Base-by-base conservation (phyloP, 2,797 vertebrate species). In the Aplochiton taeniatus region DNA sequence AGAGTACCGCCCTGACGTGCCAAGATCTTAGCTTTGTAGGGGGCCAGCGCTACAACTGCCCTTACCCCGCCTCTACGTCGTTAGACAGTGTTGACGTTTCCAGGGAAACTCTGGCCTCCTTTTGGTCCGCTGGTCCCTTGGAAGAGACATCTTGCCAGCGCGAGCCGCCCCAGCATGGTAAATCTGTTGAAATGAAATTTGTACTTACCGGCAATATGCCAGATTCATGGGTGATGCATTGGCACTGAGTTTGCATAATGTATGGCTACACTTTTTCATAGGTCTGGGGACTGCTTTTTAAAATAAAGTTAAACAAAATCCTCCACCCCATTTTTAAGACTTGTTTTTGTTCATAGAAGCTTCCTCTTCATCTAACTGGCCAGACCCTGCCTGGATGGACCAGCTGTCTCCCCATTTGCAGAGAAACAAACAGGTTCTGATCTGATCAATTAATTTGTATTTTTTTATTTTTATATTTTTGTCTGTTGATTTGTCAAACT, bases 341-440 rank as follows among this genome's bases (percentile, higher is more conserved):
- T 31, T 31, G 31, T 31, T 73, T 6, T 71, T 44, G 68, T 57
- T 8, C 64, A 48, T 64, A 93, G 93, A 85, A 7, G 74, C 61
- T 1, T 63, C 82, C 46, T 60, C 73, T 73, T 58, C 69, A 65
- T 72, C 72, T 11, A 78, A 73, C 52, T 80, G 76, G 65, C 85
- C 89, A 8, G 77, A 82, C 0, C 79, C 76, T 45, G 79, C 71
- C 1, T 94, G 94, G 92, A 86, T 84, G 1, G 85, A 93, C 45
- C 90, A 92, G 59, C 84, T 97, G 4, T 95, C 93, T 3, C 95
- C 94, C 57, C 95, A 98, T 72, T 92, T 98, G 14, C 94, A 95
- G 79, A 91, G 91, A 75, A 98, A 99, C 81, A 93, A 95, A 74
- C 96, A 96, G 96, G 96, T 98, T 72, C 20, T 43, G 9, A 51